Evolutionary conservation across 2,113 vertebrate species (phyloP).

Genomic region (Turnix velox): DNA sequence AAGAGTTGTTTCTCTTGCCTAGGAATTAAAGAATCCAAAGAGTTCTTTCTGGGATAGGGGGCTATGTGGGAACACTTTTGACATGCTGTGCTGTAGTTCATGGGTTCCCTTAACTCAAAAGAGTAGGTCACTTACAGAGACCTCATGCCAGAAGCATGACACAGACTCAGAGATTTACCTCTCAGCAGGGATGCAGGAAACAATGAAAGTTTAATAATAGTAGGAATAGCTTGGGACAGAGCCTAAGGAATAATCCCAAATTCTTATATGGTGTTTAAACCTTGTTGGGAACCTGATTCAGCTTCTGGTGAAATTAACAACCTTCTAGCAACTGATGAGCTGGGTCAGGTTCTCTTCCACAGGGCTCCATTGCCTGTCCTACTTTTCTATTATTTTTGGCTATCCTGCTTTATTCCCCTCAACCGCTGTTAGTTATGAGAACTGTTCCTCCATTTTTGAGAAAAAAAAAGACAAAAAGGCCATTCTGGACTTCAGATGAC

Average conservation of each 20-base stretch:
- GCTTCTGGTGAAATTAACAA: background rate
- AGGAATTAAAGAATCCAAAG: background rate
- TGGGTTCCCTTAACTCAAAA: slow-evolving; percentile 1
- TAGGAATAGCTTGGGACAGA: background rate
- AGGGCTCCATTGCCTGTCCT: background rate
- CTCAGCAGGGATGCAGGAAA: slow-evolving; percentile 28
- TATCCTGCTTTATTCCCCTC: background rate
- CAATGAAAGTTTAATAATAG: slow-evolving; percentile 24
- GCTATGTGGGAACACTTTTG: background rate
- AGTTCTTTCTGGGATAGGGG: background rate
- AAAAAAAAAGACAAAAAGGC: background rate
- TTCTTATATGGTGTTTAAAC: background rate
- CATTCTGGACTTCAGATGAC: background rate
- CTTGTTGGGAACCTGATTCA: background rate
- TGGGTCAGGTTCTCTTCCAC: background rate
- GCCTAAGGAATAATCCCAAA: background rate
- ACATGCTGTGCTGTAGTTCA: slow-evolving; percentile 16
- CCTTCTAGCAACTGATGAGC: background rate
- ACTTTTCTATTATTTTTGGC: background rate
- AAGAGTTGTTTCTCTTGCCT: slow-evolving; percentile 41
- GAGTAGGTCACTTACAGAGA: background rate
- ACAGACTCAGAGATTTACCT: background rate
- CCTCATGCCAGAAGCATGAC: slow-evolving; percentile 1
- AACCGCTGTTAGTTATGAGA: background rate
- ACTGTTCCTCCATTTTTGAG: background rate